These are phyloP conservation scores for Drosophila aldrichi DNA, from an alignment of 2,888 invertebrate genomes.

Conservation along the genomic window DNA sequence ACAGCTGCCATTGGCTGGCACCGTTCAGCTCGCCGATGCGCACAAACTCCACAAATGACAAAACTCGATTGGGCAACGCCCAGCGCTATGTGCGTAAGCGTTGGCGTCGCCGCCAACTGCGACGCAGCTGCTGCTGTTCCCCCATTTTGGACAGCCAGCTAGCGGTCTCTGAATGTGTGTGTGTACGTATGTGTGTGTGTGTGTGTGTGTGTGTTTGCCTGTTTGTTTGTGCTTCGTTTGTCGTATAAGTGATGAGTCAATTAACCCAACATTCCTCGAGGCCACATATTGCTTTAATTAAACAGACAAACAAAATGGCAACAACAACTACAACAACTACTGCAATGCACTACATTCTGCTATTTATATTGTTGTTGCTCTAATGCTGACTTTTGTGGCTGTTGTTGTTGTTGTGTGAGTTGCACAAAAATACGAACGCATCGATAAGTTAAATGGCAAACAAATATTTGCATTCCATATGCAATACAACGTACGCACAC, in stretches of 20 bases:
- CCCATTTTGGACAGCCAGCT: slow-evolving; percentile 43
- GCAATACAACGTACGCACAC: slow-evolving; percentile 25
- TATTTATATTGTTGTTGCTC: slow-evolving; percentile 24
- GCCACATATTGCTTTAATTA: slow-evolving; percentile 83
- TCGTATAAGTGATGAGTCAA: slow-evolving; percentile 84
- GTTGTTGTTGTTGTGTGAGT: slow-evolving; percentile 27
- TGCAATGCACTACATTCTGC: slow-evolving; percentile 60
- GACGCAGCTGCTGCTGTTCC: slow-evolving; percentile 29
- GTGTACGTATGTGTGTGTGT: slow-evolving; percentile 10
- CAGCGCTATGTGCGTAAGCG: slow-evolving; percentile 30
- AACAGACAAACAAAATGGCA: slow-evolving; percentile 74
- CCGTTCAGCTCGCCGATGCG: slow-evolving; percentile 28
- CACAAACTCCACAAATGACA: slow-evolving; percentile 42
- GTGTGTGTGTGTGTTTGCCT: slow-evolving; percentile 33
- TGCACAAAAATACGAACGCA: slow-evolving; percentile 44
- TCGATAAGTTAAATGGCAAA: slow-evolving; percentile 63
- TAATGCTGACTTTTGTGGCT: slow-evolving; percentile 17
- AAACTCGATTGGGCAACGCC: slow-evolving; percentile 42
- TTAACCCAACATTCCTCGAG: slow-evolving; percentile 83
- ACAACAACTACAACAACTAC: slow-evolving; percentile 24
- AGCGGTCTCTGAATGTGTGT: slow-evolving; percentile 2
- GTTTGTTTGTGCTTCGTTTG: slow-evolving; percentile 73
- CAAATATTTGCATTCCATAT: slow-evolving; percentile 67
- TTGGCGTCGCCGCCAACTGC: slow-evolving; percentile 27
- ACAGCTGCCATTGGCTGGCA: slow-evolving; percentile 47